phyloP scores from a whole-genome alignment of 1,140 invertebrate species.

The Drosophila melanogaster region Release_6_plus_ISO1_MT NT_033777.3:11082501-11083000 shows the following conservation, averaged over 20 bases:
- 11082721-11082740: constrained; percentile 8
- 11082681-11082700: constrained; percentile 72
- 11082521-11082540: constrained; percentile 74
- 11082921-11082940: not conserved
- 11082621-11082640: constrained; percentile 12
- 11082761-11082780: constrained; percentile 35
- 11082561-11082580: constrained; percentile 3
- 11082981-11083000: constrained; percentile 45
- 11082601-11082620: constrained; percentile 65
- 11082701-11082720: constrained; percentile 64
- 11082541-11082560: constrained; percentile 2
- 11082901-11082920: constrained; percentile 63
- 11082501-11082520: constrained; percentile 80
- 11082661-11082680: constrained; percentile 72
- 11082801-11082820: constrained; percentile 51
- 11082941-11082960: constrained; percentile 26
- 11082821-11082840: constrained; percentile 38
- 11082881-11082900: constrained; percentile 75
- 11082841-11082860: not conserved
- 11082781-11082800: constrained; percentile 31
- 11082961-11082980: constrained; percentile 76
- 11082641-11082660: constrained; percentile 40
- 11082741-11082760: not conserved
- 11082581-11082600: constrained; percentile 75
- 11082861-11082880: constrained; percentile 14